phyloP scores from a whole-genome alignment of 1,140 invertebrate species.

The Macrobrachium nipponense region DNA sequence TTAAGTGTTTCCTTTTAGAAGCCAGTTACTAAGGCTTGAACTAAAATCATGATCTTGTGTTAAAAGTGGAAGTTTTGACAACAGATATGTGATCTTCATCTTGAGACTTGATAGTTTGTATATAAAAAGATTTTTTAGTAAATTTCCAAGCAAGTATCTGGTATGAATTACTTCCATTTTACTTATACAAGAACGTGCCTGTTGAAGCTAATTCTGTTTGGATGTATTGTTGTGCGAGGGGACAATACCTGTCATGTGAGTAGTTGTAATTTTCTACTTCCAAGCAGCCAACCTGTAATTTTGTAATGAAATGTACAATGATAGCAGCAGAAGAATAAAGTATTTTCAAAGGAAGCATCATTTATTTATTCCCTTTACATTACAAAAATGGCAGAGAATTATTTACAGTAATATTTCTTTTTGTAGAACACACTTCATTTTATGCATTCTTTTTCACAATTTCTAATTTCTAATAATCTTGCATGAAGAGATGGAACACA shows the following conservation, averaged over 20 bases:
- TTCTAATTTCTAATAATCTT: no score
- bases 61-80: conserved; percentile 16
- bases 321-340: conserved; percentile 63
- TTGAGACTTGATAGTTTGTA: conserved; percentile 8
- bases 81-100: not conserved
- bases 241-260: conserved; percentile 56
- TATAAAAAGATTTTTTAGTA: not conserved
- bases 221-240: conserved; percentile 43
- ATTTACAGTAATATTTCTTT: no score
- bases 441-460: no score
- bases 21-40: conserved; percentile 12
- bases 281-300: conserved; percentile 59
- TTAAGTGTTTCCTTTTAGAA: conserved; percentile 28
- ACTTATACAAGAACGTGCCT: conserved; percentile 17
- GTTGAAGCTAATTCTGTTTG: conserved; percentile 27
- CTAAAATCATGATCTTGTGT: conserved; percentile 18
- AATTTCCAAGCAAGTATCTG: not conserved
- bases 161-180: conserved; percentile 24
- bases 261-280: conserved; percentile 63
- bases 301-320: conserved; percentile 63
- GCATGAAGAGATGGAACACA: no score
- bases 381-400: no score
- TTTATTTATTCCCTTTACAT: not conserved
- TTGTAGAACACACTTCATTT: no score
- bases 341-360: conserved; percentile 55